Evolutionary conservation across 2,888 invertebrate genomes (phyloP), one percentile per base, ranked within the genome.

Genomic region (Drosophila atripex): DNA sequence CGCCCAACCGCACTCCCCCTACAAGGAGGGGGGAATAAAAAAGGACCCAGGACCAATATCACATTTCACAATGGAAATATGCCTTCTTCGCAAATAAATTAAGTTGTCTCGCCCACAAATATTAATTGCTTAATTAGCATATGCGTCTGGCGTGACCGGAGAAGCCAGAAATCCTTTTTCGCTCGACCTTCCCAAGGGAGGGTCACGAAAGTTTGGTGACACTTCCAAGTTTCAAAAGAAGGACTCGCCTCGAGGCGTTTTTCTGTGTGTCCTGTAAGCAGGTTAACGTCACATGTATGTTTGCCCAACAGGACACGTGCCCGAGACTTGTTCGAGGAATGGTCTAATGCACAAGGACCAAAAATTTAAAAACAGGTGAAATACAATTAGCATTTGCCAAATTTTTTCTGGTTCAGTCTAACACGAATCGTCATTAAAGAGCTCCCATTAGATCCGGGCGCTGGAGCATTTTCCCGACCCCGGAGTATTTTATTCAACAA

Each of bases 81-180:
- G 75, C 66, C 71, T 86, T 80, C 77, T 85, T 76, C 69, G 73
- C 83, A 80, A 77, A 80, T 83, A 88, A 87, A 88, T 88, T 85
- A 88, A 89, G 85, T 85, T 84, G 89, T 88, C 87, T 89, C 87
- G 90, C 90, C 90, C 90, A 86, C 91, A 91, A 83, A 89, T 89
- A 89, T 90, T 91, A 91, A 91, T 91, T 91, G 91, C 91, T 89
- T 91, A 91, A 91, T 91, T 91, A 91, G 91, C 91, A 91, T 91
- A 91, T 90, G 91, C 86, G 82, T 84, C 83, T 88, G 89, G 88
- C 89, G 89, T 88, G 77, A 75, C 76, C 74, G 65, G 32, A 47
- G 28, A 43, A 58, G 30, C 30, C n/a, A 38, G n/a, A 58, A 59
- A 32, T 32, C 39, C 45, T 60, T 30, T n/a, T 41, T 12, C 39